Percentiles rank a stretch among this genome's conserved stretches.
Evolutionary conservation across 2,888 invertebrate species (phyloP).

Genomic region (Sturmia bella): DNA sequence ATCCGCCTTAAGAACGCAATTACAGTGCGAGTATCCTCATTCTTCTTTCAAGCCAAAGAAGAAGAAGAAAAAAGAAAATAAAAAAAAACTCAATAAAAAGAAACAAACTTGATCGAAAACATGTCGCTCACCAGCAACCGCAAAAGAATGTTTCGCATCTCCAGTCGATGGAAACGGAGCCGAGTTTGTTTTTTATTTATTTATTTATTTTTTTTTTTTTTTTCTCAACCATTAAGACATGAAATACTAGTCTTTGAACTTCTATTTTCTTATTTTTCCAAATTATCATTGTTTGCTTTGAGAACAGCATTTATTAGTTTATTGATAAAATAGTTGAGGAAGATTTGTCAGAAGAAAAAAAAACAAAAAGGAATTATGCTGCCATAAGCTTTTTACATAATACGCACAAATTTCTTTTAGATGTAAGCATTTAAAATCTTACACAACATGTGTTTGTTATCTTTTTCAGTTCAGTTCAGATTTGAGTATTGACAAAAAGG

Average conservation of each 20-base stretch:
- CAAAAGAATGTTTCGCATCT: conserved; percentile 52
- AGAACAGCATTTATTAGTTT: conserved; percentile 11
- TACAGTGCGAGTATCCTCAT: conserved; percentile 55
- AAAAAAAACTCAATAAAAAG: conserved; percentile 7
- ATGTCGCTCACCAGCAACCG: conserved; percentile 46
- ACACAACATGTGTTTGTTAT: no score
- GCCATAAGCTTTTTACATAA: not conserved
- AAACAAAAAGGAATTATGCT: not conserved
- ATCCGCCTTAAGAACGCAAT: conserved; percentile 66
- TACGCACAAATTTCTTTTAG: not conserved
- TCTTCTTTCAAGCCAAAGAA: conserved; percentile 36
- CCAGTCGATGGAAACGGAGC: conserved; percentile 18
- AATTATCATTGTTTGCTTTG: conserved; percentile 14
- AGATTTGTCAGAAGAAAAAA: not conserved
- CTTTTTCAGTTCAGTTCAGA: no score
- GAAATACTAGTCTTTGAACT: conserved; percentile 16
- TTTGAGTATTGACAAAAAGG: no score
- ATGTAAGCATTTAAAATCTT: not conserved
- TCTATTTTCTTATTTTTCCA: not conserved
- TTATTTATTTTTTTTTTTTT: not conserved
- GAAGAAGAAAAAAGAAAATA: not conserved
- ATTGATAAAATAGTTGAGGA: conserved; percentile 2
- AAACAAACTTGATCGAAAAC: conserved; percentile 52
- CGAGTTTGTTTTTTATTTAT: not conserved
- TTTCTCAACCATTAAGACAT: conserved; percentile 12